Percentiles rank a stretch among this genome's conserved stretches.
Evolutionary conservation across 2,113 vertebrate genomes (phyloP).

Genomic region (Tyto alba): DNA sequence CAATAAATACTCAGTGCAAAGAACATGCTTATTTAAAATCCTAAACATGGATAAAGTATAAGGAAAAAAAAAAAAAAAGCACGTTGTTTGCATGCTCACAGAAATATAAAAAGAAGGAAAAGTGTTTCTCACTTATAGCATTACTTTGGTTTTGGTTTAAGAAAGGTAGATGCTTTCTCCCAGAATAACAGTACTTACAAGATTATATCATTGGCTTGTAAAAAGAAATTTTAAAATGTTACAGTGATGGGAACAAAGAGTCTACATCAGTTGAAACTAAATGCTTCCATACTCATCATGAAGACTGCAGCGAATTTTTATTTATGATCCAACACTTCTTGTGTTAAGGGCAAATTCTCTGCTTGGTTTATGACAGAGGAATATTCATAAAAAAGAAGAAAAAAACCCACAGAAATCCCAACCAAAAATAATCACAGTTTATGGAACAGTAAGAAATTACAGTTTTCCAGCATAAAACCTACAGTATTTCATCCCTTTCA

Average conservation of each 20-base stretch:
- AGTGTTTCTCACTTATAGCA: background rate
- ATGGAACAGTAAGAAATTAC: background rate
- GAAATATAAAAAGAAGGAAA: background rate
- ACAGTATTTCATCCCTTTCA: background rate
- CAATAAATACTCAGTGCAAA: slow-evolving; percentile 1
- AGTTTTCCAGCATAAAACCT: background rate
- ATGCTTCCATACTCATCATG: background rate
- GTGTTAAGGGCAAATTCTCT: background rate
- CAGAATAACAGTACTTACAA: background rate
- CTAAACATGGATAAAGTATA: background rate
- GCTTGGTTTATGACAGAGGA: background rate
- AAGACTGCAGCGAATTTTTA: background rate
- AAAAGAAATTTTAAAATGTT: background rate
- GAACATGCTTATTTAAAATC: slow-evolving; percentile 26
- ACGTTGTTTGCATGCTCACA: background rate
- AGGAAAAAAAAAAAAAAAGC: background rate
- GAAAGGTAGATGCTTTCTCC: background rate
- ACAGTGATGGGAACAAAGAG: background rate
- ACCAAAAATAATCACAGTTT: background rate
- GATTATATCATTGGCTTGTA: background rate
- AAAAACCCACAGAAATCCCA: background rate
- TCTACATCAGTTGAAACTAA: background rate
- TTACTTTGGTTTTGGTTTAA: background rate
- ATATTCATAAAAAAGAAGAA: background rate
- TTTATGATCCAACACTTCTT: background rate